These are phyloP conservation scores for Tanytarsus gracilentus DNA, from an alignment of 2,888 invertebrate species.

Conservation along the genomic window DNA sequence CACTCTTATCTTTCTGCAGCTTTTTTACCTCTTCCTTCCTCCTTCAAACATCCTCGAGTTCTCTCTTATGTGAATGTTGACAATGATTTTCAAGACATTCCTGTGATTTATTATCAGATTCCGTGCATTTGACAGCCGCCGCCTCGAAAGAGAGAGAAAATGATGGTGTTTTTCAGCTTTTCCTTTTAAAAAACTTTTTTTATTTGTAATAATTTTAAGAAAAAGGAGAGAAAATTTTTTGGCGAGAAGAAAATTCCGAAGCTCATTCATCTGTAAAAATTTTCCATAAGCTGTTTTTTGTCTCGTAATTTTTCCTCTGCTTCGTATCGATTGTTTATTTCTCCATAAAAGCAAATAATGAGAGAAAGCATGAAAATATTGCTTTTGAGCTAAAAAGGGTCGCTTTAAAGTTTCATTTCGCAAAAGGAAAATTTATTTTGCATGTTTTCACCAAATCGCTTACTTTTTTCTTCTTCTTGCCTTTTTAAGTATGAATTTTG, in stretches of 20 bases:
- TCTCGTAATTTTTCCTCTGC: slow-evolving; percentile 1
- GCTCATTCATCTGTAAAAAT: slow-evolving; percentile 4
- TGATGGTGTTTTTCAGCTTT: slow-evolving; percentile 8
- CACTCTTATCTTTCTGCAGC: too few relatives aligned
- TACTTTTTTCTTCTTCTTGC: too few relatives aligned
- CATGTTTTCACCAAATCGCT: too few relatives aligned
- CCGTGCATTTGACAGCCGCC: slow-evolving; percentile 19
- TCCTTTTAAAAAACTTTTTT: too few relatives aligned
- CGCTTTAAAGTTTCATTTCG: too few relatives aligned
- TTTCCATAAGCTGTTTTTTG: not conserved
- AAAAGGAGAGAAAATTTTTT: too few relatives aligned
- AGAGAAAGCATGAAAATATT: not conserved
- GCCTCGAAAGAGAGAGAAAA: not conserved
- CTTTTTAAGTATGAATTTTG: too few relatives aligned
- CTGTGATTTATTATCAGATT: slow-evolving; percentile 25
- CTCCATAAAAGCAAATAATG: not conserved
- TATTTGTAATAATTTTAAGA: too few relatives aligned
- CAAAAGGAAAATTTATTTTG: too few relatives aligned
- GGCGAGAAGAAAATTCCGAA: not conserved
- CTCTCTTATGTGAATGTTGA: not conserved
- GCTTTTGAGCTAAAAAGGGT: too few relatives aligned
- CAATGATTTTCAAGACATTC: slow-evolving; percentile 25
- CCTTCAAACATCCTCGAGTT: too few relatives aligned
- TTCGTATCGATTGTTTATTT: slow-evolving; percentile 4
- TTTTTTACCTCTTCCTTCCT: not conserved